Evolutionary conservation across 2,888 invertebrate genomes (phyloP).

Genomic region (Zygothrica quintamaculata): DNA sequence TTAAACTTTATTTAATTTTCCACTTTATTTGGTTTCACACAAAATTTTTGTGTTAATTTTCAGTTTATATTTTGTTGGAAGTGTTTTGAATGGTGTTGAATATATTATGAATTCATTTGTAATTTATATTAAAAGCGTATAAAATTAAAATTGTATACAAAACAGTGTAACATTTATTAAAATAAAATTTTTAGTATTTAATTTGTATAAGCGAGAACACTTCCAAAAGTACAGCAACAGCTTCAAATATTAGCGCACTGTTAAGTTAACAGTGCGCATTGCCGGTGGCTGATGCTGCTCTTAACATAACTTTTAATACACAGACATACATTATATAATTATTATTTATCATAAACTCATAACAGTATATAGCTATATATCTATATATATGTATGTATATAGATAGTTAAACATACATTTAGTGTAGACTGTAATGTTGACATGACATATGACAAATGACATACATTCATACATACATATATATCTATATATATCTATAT

Average conservation of each 20-base stretch:
- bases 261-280: background rate
- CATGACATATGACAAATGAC: conserved; percentile 63
- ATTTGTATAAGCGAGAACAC: no score
- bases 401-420: conserved; percentile 53
- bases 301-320: conserved; percentile 41
- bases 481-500: conserved; percentile 8
- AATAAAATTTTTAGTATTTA: no score
- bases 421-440: conserved; percentile 52
- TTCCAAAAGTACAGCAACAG: background rate
- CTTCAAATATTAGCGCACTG: background rate
- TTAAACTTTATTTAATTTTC: conserved; percentile 24
- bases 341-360: conserved; percentile 26
- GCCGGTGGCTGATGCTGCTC: no score
- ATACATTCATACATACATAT: conserved; percentile 42
- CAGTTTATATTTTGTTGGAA: conserved; percentile 26
- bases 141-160: conserved; percentile 1
- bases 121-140: conserved; percentile 19
- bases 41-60: conserved; percentile 33
- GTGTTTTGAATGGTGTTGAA: conserved; percentile 34
- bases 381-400: conserved; percentile 63
- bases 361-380: conserved; percentile 38
- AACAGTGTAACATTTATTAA: background rate
- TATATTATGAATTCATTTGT: background rate
- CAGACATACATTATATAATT: conserved; percentile 7
- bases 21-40: conserved; percentile 42